Conservation (phyloP, 2,113 vertebrate species). For the Ailuropoda melanoleuca region DNA sequence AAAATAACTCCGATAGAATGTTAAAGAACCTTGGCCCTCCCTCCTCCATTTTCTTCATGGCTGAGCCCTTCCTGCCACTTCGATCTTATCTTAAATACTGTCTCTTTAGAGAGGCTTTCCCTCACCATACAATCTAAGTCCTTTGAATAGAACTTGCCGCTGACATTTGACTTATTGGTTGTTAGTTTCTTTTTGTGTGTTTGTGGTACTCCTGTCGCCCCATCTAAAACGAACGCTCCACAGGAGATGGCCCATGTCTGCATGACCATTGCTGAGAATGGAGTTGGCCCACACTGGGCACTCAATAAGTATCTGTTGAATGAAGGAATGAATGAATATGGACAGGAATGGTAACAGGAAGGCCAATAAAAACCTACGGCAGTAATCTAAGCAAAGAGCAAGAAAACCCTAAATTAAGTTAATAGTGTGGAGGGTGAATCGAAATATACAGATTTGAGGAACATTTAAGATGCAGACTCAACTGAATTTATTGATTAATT, state of each 20-base stretch:
- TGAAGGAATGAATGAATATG: neutral
- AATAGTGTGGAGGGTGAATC: neutral
- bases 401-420: neutral
- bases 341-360: neutral
- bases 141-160: neutral
- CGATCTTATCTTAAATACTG: neutral
- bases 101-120: neutral
- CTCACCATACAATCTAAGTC: neutral
- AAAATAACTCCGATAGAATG: neutral
- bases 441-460: neutral
- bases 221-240: neutral
- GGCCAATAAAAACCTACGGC: neutral
- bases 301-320: neutral
- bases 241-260: neutral
- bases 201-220: neutral
- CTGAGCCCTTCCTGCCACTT: neutral
- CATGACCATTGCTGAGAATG: neutral
- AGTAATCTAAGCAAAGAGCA: neutral
- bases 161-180: neutral
- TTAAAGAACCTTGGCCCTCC: neutral
- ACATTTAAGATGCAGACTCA: neutral
- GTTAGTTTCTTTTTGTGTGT: neutral
- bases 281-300: neutral
- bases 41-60: neutral
- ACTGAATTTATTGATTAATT: neutral